Evolutionary conservation across 2,888 invertebrate species (phyloP).

Genomic region (Tetanocera ferruginea): DNA sequence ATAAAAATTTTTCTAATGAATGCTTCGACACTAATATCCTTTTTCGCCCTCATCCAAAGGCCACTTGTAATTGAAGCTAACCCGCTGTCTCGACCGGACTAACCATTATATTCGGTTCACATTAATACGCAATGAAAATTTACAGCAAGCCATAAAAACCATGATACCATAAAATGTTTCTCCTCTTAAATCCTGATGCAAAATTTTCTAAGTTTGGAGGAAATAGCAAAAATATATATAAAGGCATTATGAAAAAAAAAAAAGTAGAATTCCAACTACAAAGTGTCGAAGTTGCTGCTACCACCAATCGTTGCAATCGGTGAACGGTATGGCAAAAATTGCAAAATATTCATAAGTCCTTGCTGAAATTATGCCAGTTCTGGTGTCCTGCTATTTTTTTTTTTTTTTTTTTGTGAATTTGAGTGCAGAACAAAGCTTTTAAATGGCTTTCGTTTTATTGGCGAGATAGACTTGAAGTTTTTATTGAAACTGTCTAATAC

Average conservation of each 20-base stretch:
- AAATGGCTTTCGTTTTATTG: too few species aligned
- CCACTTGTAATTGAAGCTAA: background rate
- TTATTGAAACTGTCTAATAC: too few species aligned
- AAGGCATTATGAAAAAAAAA: background rate
- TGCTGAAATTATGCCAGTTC: too few species aligned
- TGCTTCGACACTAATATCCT: too few species aligned
- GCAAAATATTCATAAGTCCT: too few species aligned
- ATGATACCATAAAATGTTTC: background rate
- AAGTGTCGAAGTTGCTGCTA: background rate
- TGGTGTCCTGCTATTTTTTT: too few species aligned
- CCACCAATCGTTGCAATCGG: background rate
- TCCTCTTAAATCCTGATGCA: background rate
- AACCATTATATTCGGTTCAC: slow-evolving; percentile 5
- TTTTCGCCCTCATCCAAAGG: too few species aligned
- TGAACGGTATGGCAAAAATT: too few species aligned
- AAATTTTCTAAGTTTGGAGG: background rate
- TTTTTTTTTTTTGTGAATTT: too few species aligned
- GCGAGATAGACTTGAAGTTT: too few species aligned
- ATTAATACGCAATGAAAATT: slow-evolving; percentile 27
- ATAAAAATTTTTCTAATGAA: too few species aligned
- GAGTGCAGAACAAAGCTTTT: too few species aligned
- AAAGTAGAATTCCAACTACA: background rate
- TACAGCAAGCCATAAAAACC: slow-evolving; percentile 13
- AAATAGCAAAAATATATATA: background rate
- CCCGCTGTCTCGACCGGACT: background rate